Conservation (phyloP, 2,113 vertebrate species). For the Bagarius yarrelli region DNA sequence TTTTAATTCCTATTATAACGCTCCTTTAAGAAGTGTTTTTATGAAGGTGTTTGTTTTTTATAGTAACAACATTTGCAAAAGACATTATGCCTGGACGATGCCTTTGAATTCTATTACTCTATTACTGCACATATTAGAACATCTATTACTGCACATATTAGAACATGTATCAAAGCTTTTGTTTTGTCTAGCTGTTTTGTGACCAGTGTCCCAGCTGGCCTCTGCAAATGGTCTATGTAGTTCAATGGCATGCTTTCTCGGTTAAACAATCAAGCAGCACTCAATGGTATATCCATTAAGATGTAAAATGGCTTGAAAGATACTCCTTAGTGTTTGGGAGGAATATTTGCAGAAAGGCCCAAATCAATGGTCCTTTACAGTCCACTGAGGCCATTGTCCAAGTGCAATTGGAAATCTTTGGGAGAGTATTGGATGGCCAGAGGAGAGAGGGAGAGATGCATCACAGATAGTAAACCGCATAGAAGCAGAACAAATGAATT, state of each 20-base stretch:
- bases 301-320: slow-evolving; percentile 63
- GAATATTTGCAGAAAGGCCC: slow-evolving; percentile 53
- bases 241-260: slow-evolving; percentile 59
- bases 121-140: too few species aligned
- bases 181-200: slow-evolving; percentile 52
- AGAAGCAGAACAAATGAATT: slow-evolving; percentile 53
- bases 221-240: slow-evolving; percentile 50
- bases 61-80: slow-evolving; percentile 29
- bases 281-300: slow-evolving; percentile 65
- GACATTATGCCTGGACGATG: slow-evolving; percentile 3
- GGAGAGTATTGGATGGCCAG: slow-evolving; percentile 50
- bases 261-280: slow-evolving; percentile 66
- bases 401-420: slow-evolving; percentile 63
- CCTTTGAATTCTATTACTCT: background rate
- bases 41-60: slow-evolving; percentile 5
- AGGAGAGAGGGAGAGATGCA: slow-evolving; percentile 47
- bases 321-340: slow-evolving; percentile 49
- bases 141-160: slow-evolving; percentile 34
- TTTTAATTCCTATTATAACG: background rate
- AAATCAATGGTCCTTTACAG: slow-evolving; percentile 63
- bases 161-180: slow-evolving; percentile 51
- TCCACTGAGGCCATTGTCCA: slow-evolving; percentile 55
- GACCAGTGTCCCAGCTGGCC: slow-evolving; percentile 55
- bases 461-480: slow-evolving; percentile 42
- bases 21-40: slow-evolving; percentile 24